Conservation (phyloP, 2,888 invertebrate genomes). For the Phortica okadai region DNA sequence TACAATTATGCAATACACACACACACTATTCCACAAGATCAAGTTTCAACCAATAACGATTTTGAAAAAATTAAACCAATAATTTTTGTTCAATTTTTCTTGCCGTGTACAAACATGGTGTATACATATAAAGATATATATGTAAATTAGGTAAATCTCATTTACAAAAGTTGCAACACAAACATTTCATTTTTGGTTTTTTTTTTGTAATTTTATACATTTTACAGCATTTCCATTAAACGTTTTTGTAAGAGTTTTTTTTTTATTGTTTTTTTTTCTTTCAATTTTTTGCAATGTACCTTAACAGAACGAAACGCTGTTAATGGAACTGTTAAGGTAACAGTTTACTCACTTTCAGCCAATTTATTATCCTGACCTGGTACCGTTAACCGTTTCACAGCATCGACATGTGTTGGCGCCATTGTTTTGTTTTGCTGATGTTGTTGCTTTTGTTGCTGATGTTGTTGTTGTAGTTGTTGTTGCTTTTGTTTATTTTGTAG, state of each 20-base stretch:
- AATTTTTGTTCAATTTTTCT: not conserved
- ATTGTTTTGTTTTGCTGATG: conserved; percentile 38
- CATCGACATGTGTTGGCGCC: conserved; percentile 46
- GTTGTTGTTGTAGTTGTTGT: conserved; percentile 60
- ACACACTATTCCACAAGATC: conserved; percentile 58
- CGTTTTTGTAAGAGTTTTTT: conserved; percentile 48
- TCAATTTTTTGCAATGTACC: conserved; percentile 54
- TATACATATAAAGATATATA: not conserved
- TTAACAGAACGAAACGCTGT: conserved; percentile 10
- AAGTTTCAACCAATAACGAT: conserved; percentile 23
- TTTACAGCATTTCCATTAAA: conserved; percentile 60
- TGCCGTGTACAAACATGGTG: conserved; percentile 17
- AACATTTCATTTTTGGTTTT: conserved; percentile 56
- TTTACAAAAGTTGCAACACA: conserved; percentile 67
- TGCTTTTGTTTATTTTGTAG: conserved; percentile 67
- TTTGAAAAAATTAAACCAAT: conserved; percentile 3
- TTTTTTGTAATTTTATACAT: conserved; percentile 35
- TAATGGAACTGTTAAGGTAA: conserved; percentile 24
- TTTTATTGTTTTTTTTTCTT: conserved; percentile 48
- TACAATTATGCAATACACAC: conserved; percentile 39
- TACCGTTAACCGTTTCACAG: conserved; percentile 69
- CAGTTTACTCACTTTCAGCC: conserved; percentile 76
- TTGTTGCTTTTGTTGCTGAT: conserved; percentile 47
- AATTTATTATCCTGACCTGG: conserved; percentile 76
- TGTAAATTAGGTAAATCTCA: conserved; percentile 17